A percentile compares a stretch with the other conserved stretches of the same genome.
These are phyloP conservation scores for Martes flavigula DNA, from an alignment of 2,797 vertebrate species.

Conservation along the genomic window DNA sequence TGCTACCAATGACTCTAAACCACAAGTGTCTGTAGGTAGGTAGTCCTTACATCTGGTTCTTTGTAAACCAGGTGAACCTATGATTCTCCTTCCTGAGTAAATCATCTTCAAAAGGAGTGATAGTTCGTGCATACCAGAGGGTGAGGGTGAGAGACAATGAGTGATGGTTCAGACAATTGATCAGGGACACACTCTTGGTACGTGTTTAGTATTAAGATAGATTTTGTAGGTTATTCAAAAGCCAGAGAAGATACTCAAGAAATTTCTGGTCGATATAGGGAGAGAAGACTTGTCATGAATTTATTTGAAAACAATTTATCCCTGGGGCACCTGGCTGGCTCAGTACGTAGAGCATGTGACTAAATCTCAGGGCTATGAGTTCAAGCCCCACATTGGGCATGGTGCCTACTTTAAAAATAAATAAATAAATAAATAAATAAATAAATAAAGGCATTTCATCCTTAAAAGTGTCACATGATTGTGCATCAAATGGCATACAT, in stretches of 20 bases:
- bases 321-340: not conserved
- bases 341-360: not conserved
- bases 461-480: not conserved
- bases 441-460: not conserved
- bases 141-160: no score
- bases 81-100: not conserved
- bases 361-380: not conserved
- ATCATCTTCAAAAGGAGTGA: not conserved
- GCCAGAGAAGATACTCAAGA: no score
- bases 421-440: not conserved
- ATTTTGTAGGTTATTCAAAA: not conserved
- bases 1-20: not conserved
- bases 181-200: not conserved
- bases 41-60: not conserved
- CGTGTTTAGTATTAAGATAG: not conserved
- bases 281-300: not conserved
- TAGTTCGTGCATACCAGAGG: not conserved
- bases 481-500: accelerated
- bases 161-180: not conserved
- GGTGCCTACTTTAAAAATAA: not conserved
- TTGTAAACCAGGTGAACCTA: not conserved
- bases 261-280: not conserved
- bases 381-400: not conserved
- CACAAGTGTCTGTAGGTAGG: not conserved
- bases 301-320: not conserved